Conservation (phyloP, 1,140 invertebrate genomes). For the Aricia agestis region DNA sequence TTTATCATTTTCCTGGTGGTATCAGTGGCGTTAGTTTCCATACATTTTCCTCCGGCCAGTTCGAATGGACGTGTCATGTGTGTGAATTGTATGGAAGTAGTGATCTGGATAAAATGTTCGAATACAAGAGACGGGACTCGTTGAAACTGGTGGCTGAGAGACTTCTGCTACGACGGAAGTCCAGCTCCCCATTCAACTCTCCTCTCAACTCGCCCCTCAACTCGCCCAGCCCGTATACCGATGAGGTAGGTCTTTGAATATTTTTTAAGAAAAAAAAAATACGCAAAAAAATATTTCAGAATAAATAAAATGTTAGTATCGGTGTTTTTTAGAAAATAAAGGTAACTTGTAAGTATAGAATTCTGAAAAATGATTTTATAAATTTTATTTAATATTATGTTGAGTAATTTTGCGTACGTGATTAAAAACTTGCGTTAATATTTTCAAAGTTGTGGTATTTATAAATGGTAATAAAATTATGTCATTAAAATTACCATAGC, state of each 20-base stretch:
- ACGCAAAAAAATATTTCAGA: neutral
- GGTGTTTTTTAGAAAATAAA: no score
- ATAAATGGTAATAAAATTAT: no score
- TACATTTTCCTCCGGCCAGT: constrained; percentile 51
- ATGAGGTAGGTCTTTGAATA: constrained; percentile 17
- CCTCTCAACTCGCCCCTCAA: constrained; percentile 4
- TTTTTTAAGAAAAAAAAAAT: neutral
- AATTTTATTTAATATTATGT: no score
- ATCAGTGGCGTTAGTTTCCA: constrained; percentile 31
- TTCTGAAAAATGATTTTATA: no score
- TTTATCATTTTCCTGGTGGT: constrained; percentile 37
- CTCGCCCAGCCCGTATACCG: neutral
- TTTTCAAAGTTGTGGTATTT: no score
- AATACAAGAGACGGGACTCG: constrained; percentile 13
- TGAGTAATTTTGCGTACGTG: no score
- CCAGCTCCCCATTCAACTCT: constrained; percentile 1
- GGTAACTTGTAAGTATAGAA: no score
- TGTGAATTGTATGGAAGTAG: neutral
- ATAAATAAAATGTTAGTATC: no score
- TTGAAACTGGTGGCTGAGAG: constrained; percentile 16
- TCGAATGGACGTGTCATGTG: constrained; percentile 42
- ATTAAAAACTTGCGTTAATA: no score
- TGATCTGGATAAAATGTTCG: constrained; percentile 2
- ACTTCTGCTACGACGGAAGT: constrained; percentile 8
- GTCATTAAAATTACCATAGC: no score